phyloP scores from a whole-genome alignment of 2,888 invertebrate genomes.

The Caradrina kadenii region DNA sequence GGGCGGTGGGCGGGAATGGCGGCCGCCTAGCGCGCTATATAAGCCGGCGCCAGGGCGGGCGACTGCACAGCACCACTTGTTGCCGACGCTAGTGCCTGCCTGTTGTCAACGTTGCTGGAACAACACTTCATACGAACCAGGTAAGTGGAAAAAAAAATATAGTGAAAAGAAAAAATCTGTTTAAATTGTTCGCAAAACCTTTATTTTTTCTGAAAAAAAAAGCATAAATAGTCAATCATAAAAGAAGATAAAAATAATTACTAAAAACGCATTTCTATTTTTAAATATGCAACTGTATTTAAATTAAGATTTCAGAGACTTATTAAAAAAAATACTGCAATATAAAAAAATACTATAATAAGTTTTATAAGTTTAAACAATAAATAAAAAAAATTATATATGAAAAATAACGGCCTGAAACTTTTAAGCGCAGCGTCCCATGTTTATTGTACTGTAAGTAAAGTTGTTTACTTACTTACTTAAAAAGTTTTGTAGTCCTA shows the following conservation, averaged over 20 bases:
- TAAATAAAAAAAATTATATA: slow-evolving; percentile 5
- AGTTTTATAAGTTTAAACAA: background rate
- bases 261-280: background rate
- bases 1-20: slow-evolving; percentile 82
- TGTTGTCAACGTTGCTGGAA: slow-evolving; percentile 78
- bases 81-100: slow-evolving; percentile 73
- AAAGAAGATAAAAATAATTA: background rate
- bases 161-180: slow-evolving; percentile 13
- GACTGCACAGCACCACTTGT: slow-evolving; percentile 89
- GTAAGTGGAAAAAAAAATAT: slow-evolving; percentile 73
- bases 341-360: too few relatives aligned
- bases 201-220: background rate
- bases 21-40: slow-evolving; percentile 79
- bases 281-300: background rate
- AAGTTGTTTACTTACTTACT: background rate
- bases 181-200: background rate
- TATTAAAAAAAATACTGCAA: background rate
- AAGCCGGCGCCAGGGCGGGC: slow-evolving; percentile 80
- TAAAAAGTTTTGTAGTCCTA: slow-evolving; percentile 11
- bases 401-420: slow-evolving; percentile 2
- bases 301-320: background rate
- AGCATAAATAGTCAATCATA: background rate
- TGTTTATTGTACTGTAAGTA: slow-evolving; percentile 14
- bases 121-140: slow-evolving; percentile 75
- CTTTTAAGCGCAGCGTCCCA: background rate